Base-by-base conservation (phyloP, 2,888 invertebrate species). In the Notodonta dromedarius region DNA sequence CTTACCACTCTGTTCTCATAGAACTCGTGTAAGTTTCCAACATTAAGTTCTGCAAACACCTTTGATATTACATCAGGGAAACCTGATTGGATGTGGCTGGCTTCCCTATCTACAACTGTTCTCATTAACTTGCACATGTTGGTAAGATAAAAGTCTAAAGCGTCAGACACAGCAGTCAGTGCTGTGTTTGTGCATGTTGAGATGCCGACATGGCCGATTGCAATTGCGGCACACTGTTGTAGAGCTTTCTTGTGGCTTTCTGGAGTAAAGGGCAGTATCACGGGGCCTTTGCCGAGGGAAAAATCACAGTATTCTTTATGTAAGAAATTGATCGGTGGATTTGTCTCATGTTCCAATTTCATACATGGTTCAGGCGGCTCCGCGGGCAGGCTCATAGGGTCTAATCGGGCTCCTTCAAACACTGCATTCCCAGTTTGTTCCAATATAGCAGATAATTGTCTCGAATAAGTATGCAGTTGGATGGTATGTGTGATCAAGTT, bases 401-500 rank as follows among this genome's bases (percentile, higher is more conserved):
- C 91, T 32, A 91, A 58, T 13, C 85, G 73, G 2, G 85, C 80
- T 5, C 88, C 87, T 74, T 91, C 90, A 61, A 80, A 90, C 1
- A 89, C 74, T 4, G 89, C 82, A 56, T 82, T 87, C 64, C 91
- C 90, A 0, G 89, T 82, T 69, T 89, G 86, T 57, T 91, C 91
- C 32, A 91, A 70, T 67, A 91, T 87, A n/a, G 82, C 83, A 0
- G 83, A 72, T 42, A 94, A 69, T 65, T 91, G 91, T 60, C 88
- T 82, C 0, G 85, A 79, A 65, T 89, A 91, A 0, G 85, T 80
- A 61, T 94, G 93, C 35, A 94, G 75, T 70, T 91, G 88, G 62
- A 93, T 91, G 0, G 94, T 93, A 61, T 94, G 93, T 0, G 93
- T 92, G 40, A 94, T 90, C 56, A 94, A 77, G 80, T 93, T 94